These are phyloP conservation scores for Myripristis murdjan DNA, from an alignment of 2,797 vertebrate species.

Conservation along the genomic window DNA sequence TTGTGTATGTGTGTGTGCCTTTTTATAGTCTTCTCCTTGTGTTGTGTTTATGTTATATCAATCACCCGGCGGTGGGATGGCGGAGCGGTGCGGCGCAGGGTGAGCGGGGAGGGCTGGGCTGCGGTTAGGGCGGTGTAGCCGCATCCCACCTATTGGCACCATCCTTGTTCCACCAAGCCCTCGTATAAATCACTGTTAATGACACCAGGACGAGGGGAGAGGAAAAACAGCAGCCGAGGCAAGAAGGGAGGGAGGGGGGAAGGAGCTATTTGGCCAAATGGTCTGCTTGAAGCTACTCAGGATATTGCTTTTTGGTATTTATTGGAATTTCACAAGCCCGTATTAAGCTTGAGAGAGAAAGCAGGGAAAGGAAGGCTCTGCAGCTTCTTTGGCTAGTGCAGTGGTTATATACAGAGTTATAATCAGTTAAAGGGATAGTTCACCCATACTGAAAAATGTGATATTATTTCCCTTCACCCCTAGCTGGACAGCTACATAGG, in stretches of 20 bases:
- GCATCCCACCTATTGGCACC: conserved; percentile 74
- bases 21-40: conserved; percentile 45
- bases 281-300: conserved; percentile 18
- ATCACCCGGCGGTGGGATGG: conserved; percentile 63
- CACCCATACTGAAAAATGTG: too few relatives aligned
- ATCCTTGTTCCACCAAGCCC: conserved; percentile 67
- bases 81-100: conserved; percentile 5
- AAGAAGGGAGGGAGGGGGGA: not conserved
- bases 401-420: too few relatives aligned
- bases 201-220: conserved; percentile 50
- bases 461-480: too few relatives aligned
- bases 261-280: conserved; percentile 9
- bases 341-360: too few relatives aligned
- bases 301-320: conserved; percentile 7
- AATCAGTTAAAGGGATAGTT: too few relatives aligned
- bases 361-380: too few relatives aligned
- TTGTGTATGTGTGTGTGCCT: conserved; percentile 54
- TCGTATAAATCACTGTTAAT: conserved; percentile 80
- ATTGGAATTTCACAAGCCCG: too few relatives aligned
- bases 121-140: conserved; percentile 66
- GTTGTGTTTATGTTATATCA: conserved; percentile 73
- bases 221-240: conserved; percentile 4
- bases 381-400: too few relatives aligned
- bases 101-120: conserved; percentile 41
- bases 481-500: too few relatives aligned